Conservation (phyloP, 2,888 invertebrate species). For the Metacarcinus magister region DNA sequence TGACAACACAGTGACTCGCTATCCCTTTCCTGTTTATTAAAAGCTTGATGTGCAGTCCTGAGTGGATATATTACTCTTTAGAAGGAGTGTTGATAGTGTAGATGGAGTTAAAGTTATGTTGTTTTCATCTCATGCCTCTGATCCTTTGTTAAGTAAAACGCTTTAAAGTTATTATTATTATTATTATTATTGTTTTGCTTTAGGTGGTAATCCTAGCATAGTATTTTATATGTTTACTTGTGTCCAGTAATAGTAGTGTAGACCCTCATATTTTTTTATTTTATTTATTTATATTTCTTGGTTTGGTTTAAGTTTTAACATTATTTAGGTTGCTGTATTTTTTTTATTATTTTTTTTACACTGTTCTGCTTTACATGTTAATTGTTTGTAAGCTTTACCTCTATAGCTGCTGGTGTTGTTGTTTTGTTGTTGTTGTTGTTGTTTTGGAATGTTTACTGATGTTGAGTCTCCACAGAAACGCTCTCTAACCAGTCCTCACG, state of each 20-base stretch:
- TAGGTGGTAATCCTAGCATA: neutral
- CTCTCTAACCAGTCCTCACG: slow-evolving; percentile 78
- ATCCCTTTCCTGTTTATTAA: neutral
- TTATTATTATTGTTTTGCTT: neutral
- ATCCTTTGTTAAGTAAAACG: no score
- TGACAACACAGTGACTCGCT: neutral
- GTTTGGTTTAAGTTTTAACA: slow-evolving; percentile 18
- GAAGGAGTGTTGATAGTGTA: neutral
- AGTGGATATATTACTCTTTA: neutral
- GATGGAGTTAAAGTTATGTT: neutral
- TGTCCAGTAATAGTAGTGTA: neutral
- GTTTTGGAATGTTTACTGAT: neutral
- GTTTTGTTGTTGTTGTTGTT: neutral
- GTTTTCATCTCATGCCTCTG: neutral
- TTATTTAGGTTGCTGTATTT: neutral
- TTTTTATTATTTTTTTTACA: no score
- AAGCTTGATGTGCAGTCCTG: neutral
- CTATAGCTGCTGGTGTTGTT: neutral
- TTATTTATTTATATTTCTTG: no score
- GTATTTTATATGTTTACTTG: neutral
- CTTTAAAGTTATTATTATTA: no score
- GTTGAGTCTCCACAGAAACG: slow-evolving; percentile 68
- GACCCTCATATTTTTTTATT: neutral
- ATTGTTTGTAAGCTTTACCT: slow-evolving; percentile 28
- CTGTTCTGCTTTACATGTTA: neutral